Conservation (phyloP, 1,140 invertebrate genomes). For the Episyrphus balteatus region DNA sequence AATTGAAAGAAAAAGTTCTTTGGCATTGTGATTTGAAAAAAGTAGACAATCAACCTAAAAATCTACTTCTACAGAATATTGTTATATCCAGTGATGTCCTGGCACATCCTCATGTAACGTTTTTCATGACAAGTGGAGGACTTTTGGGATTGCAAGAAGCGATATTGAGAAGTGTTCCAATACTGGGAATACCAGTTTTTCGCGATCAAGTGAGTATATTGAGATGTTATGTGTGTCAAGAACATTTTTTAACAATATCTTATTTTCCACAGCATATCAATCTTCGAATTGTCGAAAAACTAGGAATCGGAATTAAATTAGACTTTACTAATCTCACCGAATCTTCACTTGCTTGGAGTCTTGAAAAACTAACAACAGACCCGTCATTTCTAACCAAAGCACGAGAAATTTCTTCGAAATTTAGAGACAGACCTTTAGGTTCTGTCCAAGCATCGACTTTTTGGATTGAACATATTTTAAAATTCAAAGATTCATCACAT, state of each 20-base stretch:
- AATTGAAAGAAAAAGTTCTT: constrained; percentile 39
- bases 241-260: neutral
- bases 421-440: constrained; percentile 43
- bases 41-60: constrained; percentile 32
- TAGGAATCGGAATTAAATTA: constrained; percentile 20
- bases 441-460: constrained; percentile 45
- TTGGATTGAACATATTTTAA: constrained; percentile 50
- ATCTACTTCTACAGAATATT: constrained; percentile 40
- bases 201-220: constrained; percentile 23
- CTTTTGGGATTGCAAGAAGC: constrained; percentile 42
- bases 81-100: constrained; percentile 48
- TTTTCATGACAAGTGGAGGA: constrained; percentile 46
- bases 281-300: constrained; percentile 28
- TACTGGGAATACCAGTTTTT: constrained; percentile 42
- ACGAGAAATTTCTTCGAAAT: constrained; percentile 38
- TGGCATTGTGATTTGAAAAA: constrained; percentile 41
- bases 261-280: constrained; percentile 33
- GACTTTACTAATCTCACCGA: constrained; percentile 20
- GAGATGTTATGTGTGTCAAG: neutral
- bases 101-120: constrained; percentile 36
- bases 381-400: constrained; percentile 30
- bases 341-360: constrained; percentile 21
- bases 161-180: constrained; percentile 40
- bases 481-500: constrained; percentile 41
- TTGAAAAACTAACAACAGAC: constrained; percentile 16